Evolutionary conservation across 2,113 vertebrate species (phyloP), one percentile per base, ranked within the genome.

Genomic region (Thinocorus orbignyianus): DNA sequence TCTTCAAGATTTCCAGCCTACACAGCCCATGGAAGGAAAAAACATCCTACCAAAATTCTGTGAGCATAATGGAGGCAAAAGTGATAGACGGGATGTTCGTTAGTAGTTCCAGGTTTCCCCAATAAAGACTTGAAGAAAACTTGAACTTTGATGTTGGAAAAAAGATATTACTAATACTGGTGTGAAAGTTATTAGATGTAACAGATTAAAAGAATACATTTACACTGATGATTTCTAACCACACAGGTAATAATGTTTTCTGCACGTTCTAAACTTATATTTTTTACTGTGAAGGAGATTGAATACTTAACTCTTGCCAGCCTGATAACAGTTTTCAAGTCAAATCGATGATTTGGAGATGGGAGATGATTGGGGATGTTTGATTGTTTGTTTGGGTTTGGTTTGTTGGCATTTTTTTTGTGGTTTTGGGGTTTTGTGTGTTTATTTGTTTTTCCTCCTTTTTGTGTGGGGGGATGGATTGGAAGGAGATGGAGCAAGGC

Each of bases 21-120:
- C 23, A 33, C 0, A 0, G 39, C 33, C 48, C 41, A 46, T 0
- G 1, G 19, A 88, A 86, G 28, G 68, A 69, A 25, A 78, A 80
- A 72, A 81, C 7, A 10, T 73, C 76, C 44, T 19, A 22, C 10
- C 22, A 30, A 54, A 46, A 65, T 14, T 88, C 12, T 28, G 4
- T 41, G 26, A 66, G 48, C 10, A 52, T 31, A 31, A 22, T 31
- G 41, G 37, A 31, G 62, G 37, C 30, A 25, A 39, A 33, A 52
- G 26, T 24, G 76, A 33, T 78, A 64, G 30, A 65, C n/a, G 12
- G 31, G 26, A n/a, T 65, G 31, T 66, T 35, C 31, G 35, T 55
- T 80, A n/a, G 33, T 33, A 54, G n/a, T n/a, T 42, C 24, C 37
- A 52, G 33, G 24, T 37, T 52, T 54, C 25, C 24, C 31, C 48